Percentiles rank a stretch among this genome's conserved stretches.
Evolutionary conservation across 2,113 vertebrate species (phyloP).

Genomic region (Phyllostomus discolor): DNA sequence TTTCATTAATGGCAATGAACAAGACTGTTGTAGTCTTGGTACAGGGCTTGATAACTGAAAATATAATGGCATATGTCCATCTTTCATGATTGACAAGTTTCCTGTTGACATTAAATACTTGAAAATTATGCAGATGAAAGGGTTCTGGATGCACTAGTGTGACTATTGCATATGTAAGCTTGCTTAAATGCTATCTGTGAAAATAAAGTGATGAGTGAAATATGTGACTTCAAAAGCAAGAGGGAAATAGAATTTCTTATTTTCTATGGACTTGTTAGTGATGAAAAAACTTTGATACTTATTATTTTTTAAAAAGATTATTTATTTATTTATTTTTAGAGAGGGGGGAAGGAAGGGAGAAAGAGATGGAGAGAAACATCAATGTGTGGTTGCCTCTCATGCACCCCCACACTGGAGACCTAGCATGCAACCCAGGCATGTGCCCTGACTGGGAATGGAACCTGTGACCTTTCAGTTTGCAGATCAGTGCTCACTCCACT

Average conservation of each 20-base stretch:
- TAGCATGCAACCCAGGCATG: no score
- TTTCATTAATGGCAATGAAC: neutral
- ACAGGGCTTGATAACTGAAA: neutral
- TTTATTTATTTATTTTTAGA: no score
- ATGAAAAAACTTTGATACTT: neutral
- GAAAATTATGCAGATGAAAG: neutral
- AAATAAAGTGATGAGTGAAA: neutral
- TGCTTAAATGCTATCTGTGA: neutral
- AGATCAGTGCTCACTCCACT: no score
- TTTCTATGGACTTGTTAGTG: constrained; percentile 41
- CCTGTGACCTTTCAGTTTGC: no score
- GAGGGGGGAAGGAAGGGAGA: no score
- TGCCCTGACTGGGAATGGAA: no score
- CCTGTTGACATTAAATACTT: neutral
- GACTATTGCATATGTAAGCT: neutral
- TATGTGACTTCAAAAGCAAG: neutral
- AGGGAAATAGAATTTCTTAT: constrained; percentile 6
- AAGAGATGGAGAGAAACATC: no score
- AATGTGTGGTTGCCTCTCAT: no score
- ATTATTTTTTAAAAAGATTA: no score
- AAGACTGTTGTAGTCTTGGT: neutral
- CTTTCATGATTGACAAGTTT: constrained; percentile 13
- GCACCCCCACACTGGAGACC: no score
- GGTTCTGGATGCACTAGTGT: neutral
- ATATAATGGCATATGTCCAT: neutral